Base-by-base conservation (phyloP, 2,113 vertebrate genomes). In the Tympanuchus pallidicinctus region DNA sequence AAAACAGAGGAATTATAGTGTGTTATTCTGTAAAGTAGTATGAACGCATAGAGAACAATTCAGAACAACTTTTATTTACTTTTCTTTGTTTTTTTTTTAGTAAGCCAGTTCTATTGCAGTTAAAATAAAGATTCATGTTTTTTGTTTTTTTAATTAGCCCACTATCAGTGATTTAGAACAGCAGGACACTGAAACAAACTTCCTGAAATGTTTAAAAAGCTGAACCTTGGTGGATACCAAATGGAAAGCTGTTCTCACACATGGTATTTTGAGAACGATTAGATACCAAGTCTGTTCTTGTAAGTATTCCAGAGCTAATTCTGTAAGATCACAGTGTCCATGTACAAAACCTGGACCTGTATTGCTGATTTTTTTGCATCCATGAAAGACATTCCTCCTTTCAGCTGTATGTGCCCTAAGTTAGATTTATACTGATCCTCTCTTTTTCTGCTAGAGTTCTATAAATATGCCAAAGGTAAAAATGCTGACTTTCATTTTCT, bases 1-100 rank as follows among this genome's bases (percentile, higher is more conserved):
- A 91, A 89, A 94, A 91, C 59, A 92, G 89, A 92, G 42, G 38
- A 93, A 95, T 95, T 92, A 78, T 96, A 97, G 34, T 60, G 25
- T 94, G 67, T 57, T 86, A 14, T 96, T 97, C 66, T 95, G 9
- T 80, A 72, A 89, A 95, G 40, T 22, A 47, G 48, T 85, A 95
- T 78, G 60, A 97, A 89, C 28, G 82, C 52, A 92, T 34, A 93
- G 71, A 91, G 16, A 6, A 85, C 83, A 84, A 77, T 89, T 63
- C 34, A 78, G 48, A 72, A 60, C 73, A 87, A 56, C 15, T 48
- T 69, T 34, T 34, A 24, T 34, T 69, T 67, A 38, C 30, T 28
- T 8, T 21, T 52, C 19, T 8, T 21, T 52, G 38, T 40, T 73
- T 36, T 95, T 94, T 92, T 80, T 57, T 86, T 86, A 18, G 42